Conservation (phyloP, 2,888 invertebrate species). For the Iselma pallidipennis region DNA sequence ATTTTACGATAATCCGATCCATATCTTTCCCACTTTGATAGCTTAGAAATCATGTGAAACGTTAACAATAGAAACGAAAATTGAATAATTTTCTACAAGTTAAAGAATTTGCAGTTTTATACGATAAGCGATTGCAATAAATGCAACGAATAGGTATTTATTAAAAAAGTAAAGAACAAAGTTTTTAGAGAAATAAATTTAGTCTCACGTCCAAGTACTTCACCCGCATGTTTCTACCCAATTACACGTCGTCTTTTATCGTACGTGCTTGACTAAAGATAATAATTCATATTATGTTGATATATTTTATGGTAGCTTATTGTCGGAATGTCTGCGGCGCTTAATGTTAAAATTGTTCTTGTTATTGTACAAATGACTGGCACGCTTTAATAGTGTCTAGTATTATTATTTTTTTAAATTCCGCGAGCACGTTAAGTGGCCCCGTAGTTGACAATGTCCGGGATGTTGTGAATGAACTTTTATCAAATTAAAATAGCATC, state of each 20-base stretch:
- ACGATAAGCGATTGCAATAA: too few species aligned
- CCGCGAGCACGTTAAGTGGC: slow-evolving; percentile 45
- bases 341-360: slow-evolving; percentile 45
- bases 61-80: too few species aligned
- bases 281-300: slow-evolving; percentile 39
- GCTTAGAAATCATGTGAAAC: too few species aligned
- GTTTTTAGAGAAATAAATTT: background rate
- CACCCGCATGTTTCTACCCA: slow-evolving; percentile 2
- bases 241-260: background rate
- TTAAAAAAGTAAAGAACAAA: too few species aligned
- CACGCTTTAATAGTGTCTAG: slow-evolving; percentile 41
- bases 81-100: too few species aligned
- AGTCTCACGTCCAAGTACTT: background rate
- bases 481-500: slow-evolving; percentile 1
- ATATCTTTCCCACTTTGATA: too few species aligned
- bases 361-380: slow-evolving; percentile 44
- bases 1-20: background rate
- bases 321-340: slow-evolving; percentile 37
- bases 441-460: slow-evolving; percentile 51
- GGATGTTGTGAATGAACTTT: slow-evolving; percentile 53
- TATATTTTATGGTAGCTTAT: slow-evolving; percentile 30
- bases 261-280: slow-evolving; percentile 28
- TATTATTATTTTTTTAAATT: slow-evolving; percentile 37
- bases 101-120: too few species aligned
- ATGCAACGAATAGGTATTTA: too few species aligned